phyloP scores from a whole-genome alignment of 2,113 vertebrate genomes.

The Petaurus breviceps region DNA sequence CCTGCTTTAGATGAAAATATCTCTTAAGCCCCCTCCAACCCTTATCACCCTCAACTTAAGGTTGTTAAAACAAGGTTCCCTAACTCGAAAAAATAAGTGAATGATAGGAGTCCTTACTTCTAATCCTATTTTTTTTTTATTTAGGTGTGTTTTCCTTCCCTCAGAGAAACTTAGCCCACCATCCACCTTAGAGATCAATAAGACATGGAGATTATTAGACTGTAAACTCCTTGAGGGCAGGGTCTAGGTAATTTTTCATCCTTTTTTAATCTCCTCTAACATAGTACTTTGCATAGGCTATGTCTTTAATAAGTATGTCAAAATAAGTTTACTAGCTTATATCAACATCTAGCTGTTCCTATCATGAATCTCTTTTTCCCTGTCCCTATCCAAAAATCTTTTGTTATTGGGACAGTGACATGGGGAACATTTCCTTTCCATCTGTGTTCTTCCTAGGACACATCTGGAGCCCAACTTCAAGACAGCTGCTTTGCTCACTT shows the following conservation, averaged over 20 bases:
- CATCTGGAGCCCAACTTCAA: constrained; percentile 74
- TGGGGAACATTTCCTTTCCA: constrained; percentile 71
- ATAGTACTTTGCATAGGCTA: neutral
- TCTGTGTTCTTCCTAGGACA: constrained; percentile 40
- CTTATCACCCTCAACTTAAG: neutral
- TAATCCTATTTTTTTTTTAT: neutral
- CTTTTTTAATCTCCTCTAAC: neutral
- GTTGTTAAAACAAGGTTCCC: constrained; percentile 1
- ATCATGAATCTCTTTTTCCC: constrained; percentile 34
- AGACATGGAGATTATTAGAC: neutral
- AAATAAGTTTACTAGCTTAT: constrained; percentile 17
- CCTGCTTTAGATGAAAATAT: neutral
- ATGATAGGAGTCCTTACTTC: constrained; percentile 9
- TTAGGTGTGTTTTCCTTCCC: neutral
- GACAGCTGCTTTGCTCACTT: constrained; percentile 81
- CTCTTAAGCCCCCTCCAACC: constrained; percentile 3
- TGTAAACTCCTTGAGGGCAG: neutral
- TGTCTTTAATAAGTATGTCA: neutral
- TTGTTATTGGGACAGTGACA: constrained; percentile 66
- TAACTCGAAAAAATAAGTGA: neutral
- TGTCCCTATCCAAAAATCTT: constrained; percentile 52
- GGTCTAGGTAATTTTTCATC: neutral
- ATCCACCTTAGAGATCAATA: constrained; percentile 53
- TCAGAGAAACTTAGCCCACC: constrained; percentile 31
- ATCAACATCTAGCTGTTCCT: constrained; percentile 54